Base-by-base conservation (phyloP, 2,888 invertebrate genomes). In the Drosophila diplacantha region DNA sequence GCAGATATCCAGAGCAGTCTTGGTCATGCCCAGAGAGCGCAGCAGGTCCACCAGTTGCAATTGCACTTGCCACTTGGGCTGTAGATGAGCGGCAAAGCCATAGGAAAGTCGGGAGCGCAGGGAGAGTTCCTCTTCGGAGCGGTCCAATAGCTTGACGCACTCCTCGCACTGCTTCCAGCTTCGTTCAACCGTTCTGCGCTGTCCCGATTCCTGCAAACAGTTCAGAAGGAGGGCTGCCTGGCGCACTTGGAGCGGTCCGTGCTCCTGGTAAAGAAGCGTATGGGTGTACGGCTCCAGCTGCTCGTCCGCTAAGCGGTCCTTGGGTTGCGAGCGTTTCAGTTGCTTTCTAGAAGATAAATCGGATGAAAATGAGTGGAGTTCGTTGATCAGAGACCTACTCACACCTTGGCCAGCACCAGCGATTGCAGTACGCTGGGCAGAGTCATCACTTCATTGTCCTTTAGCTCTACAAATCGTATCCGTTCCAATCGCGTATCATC, bases 401-500 rank as follows among this genome's bases (percentile, higher is more conserved):
- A 94, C 93, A 94, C 93, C 81, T 93, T 91, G 24, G 93, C 90
- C 53, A 98, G 87, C 50, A 98, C 90, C 12, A 96, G 88, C n/a
- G 93, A 92, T 86, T 97, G 95, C 74, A 95, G 92, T 35, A 93
- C 87, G 71, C 93, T 92, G 2, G 93, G 92, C 60, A 96, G 86
- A 7, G 88, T 81, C 71, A 88, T 88, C 14, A 87, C 81, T 6
- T 85, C 78, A 29, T 87, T 89, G 64, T 92, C 91, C 52, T 90
- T 89, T 63, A 89, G 88, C 71, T 93, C 92, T 5, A 90, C 87
- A 85, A 94, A 96, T 66, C 92, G 89, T 47, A 97, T 92, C 72
- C 92, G 91, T 77, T 97, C 93, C 38, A 98, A 89, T 54, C 97
- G 91, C 3, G 96, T 92, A 75, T 98, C 98, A 88, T 98, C 98